Evolutionary conservation across 2,797 vertebrate species (phyloP).

Genomic region (Siniperca obscura): DNA sequence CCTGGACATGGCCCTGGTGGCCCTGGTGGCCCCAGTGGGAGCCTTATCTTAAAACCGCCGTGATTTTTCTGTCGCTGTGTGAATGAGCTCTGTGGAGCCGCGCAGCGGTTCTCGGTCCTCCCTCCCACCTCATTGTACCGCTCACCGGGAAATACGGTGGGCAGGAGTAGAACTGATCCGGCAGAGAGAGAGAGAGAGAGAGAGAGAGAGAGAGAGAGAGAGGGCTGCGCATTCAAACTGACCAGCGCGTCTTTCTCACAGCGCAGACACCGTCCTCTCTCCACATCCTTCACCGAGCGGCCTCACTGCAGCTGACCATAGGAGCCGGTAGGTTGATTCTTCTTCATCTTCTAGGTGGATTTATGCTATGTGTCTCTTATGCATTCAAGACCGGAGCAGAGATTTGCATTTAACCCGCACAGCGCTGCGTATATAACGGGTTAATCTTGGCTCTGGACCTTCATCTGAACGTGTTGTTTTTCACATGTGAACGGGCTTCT

Average conservation of each 20-base stretch:
- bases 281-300: slow-evolving; percentile 14
- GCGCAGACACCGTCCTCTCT: slow-evolving; percentile 29
- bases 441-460: neutral
- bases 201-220: slow-evolving; percentile 40
- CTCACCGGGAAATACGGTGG: slow-evolving; percentile 43
- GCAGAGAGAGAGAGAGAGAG: slow-evolving; percentile 20
- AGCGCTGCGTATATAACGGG: neutral
- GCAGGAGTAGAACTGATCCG: slow-evolving; percentile 8
- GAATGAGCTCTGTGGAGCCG: slow-evolving; percentile 12
- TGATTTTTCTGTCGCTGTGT: neutral
- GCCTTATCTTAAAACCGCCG: neutral
- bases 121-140: slow-evolving; percentile 19
- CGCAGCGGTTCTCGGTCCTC: neutral
- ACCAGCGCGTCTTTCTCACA: slow-evolving; percentile 68
- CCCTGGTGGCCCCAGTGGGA: neutral
- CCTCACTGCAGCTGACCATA: slow-evolving; percentile 16
- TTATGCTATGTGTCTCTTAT: neutral
- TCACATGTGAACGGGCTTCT: neutral
- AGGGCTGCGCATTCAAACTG: slow-evolving; percentile 74
- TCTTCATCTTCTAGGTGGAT: neutral
- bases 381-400: neutral
- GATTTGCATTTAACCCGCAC: neutral
- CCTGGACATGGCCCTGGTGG: neutral
- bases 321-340: slow-evolving; percentile 48
- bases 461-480: neutral